Conservation (phyloP, 2,888 invertebrate genomes). For the Erpobdella octoculata region DNA sequence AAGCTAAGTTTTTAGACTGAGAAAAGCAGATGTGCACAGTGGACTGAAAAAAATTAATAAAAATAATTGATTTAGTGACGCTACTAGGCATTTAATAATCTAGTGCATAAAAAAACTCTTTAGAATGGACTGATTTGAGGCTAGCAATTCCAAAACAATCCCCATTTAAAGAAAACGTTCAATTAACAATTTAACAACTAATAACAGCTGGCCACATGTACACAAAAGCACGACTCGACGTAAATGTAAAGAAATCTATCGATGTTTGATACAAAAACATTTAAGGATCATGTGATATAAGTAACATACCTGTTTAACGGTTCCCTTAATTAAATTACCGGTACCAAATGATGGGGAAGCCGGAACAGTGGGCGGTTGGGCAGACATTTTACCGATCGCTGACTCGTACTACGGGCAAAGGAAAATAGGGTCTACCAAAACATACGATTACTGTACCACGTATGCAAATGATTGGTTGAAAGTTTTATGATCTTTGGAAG, state of each 20-base stretch:
- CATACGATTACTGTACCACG: conserved; percentile 13
- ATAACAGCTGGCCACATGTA: neutral
- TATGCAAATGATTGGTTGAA: conserved; percentile 8
- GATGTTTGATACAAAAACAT: neutral
- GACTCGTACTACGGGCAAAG: neutral
- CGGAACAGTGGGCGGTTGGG: neutral
- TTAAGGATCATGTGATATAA: neutral
- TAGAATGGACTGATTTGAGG: too few species aligned
- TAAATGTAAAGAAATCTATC: neutral
- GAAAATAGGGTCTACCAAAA: neutral
- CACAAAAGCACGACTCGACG: neutral
- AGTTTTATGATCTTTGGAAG: conserved; percentile 8
- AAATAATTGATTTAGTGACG: neutral
- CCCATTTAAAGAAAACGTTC: neutral
- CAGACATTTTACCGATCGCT: conserved; percentile 14
- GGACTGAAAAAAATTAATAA: too few species aligned
- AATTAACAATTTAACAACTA: neutral
- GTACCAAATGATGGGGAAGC: conserved; percentile 14
- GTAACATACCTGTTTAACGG: conserved; percentile 47
- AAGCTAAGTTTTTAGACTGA: too few species aligned
- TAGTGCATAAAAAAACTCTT: too few species aligned
- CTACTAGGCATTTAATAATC: neutral
- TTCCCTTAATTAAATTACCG: conserved; percentile 37
- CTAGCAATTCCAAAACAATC: too few species aligned
- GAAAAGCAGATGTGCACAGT: too few species aligned